Percentiles rank a stretch among this genome's conserved stretches.
Evolutionary conservation across 2,888 invertebrate species (phyloP).

Genomic region (Disparrhopalites patrizii): DNA sequence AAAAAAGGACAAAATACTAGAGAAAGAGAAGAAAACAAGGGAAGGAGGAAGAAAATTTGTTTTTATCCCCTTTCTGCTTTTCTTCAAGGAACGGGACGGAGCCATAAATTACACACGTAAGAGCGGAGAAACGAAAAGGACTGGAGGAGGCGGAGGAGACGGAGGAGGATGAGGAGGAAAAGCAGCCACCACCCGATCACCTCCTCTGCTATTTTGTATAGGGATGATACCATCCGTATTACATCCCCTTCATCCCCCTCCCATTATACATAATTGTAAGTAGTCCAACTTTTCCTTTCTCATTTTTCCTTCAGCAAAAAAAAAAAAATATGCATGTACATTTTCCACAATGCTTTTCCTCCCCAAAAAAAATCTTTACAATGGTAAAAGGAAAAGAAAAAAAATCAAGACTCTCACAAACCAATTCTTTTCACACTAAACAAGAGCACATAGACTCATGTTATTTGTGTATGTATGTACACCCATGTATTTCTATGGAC

Average conservation of each 20-base stretch:
- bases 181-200: constrained; percentile 2
- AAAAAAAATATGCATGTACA: not conserved
- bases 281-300: not conserved
- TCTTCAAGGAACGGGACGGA: constrained; percentile 42
- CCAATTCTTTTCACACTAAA: constrained; percentile 39
- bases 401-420: constrained; percentile 31
- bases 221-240: too few relatives aligned
- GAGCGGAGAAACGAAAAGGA: constrained; percentile 4
- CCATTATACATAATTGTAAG: not conserved
- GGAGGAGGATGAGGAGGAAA: not conserved
- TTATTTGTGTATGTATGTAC: too few relatives aligned
- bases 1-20: not conserved
- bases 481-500: too few relatives aligned
- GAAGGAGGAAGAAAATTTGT: constrained; percentile 44
- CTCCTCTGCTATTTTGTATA: too few relatives aligned
- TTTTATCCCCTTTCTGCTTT: constrained; percentile 47
- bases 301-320: not conserved
- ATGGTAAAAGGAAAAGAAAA: too few relatives aligned
- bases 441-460: not conserved
- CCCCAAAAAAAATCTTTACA: not conserved
- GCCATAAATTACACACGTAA: constrained; percentile 48
- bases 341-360: not conserved
- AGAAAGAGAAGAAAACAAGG: constrained; percentile 6
- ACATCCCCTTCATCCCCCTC: not conserved
- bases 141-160: not conserved